Conservation (phyloP, 1,140 invertebrate genomes). For the Micrasema minimum region DNA sequence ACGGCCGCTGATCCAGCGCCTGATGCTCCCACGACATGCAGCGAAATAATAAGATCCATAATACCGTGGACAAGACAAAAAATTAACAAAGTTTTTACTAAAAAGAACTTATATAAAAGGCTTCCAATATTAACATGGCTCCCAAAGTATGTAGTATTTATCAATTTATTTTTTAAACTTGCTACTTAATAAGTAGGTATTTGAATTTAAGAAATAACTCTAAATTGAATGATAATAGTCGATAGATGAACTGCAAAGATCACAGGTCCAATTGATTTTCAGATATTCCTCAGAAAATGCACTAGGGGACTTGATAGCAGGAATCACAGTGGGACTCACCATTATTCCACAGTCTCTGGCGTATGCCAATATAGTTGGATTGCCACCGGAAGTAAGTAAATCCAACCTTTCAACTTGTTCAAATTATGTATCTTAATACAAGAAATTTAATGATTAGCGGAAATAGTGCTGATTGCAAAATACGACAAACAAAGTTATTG, state of each 20-base stretch:
- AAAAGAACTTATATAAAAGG: conserved; percentile 74
- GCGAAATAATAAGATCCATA: neutral
- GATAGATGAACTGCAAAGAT: no score
- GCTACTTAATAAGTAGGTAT: no score
- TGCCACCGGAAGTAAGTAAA: conserved; percentile 74
- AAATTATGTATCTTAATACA: no score
- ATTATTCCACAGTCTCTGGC: conserved; percentile 85
- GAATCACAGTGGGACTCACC: conserved; percentile 86
- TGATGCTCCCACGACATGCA: neutral
- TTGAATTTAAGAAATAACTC: no score
- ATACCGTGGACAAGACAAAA: conserved; percentile 7
- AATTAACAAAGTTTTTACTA: conserved; percentile 60
- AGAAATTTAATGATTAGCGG: no score
- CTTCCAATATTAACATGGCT: conserved; percentile 79
- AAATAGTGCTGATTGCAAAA: no score
- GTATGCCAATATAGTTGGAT: conserved; percentile 83
- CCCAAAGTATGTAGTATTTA: conserved; percentile 63
- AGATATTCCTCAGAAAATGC: conserved; percentile 74
- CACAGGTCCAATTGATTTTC: conserved; percentile 14
- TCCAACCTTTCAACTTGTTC: no score
- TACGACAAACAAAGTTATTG: no score
- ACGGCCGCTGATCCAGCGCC: neutral
- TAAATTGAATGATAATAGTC: no score
- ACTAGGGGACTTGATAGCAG: conserved; percentile 83
- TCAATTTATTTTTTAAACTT: no score